Conservation (phyloP, 2,113 vertebrate species). For the Isichthys henryi region DNA sequence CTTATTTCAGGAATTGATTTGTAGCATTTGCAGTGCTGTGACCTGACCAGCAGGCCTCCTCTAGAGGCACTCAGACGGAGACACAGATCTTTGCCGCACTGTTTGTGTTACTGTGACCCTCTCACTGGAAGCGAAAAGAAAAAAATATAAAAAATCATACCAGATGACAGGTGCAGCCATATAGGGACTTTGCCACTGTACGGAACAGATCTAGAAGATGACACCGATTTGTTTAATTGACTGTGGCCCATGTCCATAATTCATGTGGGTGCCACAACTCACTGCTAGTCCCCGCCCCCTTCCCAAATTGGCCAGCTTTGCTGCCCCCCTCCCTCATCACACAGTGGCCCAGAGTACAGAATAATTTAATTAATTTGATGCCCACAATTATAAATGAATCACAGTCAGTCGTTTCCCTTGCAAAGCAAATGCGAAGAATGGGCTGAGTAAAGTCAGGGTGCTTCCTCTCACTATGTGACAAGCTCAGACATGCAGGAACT, state of each 20-base stretch:
- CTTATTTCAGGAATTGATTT: neutral
- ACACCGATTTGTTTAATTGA: constrained; percentile 43
- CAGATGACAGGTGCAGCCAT: neutral
- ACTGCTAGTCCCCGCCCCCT: neutral
- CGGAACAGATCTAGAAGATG: neutral
- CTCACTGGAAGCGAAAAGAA: neutral
- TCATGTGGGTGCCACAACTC: constrained; percentile 52
- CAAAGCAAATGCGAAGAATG: constrained; percentile 14
- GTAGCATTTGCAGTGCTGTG: neutral
- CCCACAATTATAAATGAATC: constrained; percentile 57
- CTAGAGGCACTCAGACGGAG: neutral
- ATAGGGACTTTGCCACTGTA: neutral
- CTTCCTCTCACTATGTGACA: neutral
- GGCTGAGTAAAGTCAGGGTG: constrained; percentile 27
- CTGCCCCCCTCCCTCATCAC: constrained; percentile 39
- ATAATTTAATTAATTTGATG: constrained; percentile 61
- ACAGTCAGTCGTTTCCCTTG: constrained; percentile 34
- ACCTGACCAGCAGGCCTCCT: neutral
- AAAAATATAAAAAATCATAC: neutral
- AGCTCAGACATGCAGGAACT: neutral
- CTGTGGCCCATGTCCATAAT: constrained; percentile 52
- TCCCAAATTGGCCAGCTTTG: constrained; percentile 30
- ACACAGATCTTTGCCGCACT: neutral
- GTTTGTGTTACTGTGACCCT: neutral
- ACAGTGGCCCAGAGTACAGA: constrained; percentile 49